A percentile compares a stretch with the other conserved stretches of the same genome.
These are phyloP conservation scores for Helleia helle DNA, from an alignment of 2,888 invertebrate species.

Conservation along the genomic window DNA sequence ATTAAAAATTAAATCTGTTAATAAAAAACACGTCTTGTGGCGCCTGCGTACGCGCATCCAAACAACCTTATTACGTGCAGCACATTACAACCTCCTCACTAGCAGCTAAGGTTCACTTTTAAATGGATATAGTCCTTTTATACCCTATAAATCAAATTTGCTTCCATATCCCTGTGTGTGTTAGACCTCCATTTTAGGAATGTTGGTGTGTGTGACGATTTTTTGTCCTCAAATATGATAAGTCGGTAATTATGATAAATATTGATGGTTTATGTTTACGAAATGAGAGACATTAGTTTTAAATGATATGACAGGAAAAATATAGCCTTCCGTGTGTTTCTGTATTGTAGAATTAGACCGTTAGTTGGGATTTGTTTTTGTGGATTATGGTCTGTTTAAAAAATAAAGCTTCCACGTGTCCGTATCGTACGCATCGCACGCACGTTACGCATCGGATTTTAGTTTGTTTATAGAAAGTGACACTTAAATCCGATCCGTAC, in stretches of 20 bases:
- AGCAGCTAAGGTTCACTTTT: slow-evolving; percentile 27
- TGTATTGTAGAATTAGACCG: too few species aligned
- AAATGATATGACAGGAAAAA: not conserved
- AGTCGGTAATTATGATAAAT: slow-evolving; percentile 8
- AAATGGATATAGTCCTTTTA: slow-evolving; percentile 16
- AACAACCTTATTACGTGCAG: not conserved
- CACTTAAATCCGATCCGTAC: too few species aligned
- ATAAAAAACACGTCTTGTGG: slow-evolving; percentile 57
- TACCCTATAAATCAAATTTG: slow-evolving; percentile 60
- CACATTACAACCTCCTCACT: slow-evolving; percentile 22
- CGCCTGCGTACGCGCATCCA: slow-evolving; percentile 42
- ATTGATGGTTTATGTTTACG: not conserved
- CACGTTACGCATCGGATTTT: too few species aligned
- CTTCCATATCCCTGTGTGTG: slow-evolving; percentile 32
- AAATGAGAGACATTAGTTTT: too few species aligned
- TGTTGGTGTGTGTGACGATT: slow-evolving; percentile 34
- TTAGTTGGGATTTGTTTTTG: not conserved
- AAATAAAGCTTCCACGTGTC: too few species aligned
- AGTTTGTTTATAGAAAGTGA: too few species aligned
- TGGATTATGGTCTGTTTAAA: too few species aligned
- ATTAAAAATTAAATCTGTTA: slow-evolving; percentile 53
- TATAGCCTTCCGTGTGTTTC: not conserved
- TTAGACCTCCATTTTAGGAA: not conserved
- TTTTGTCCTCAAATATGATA: slow-evolving; percentile 4
- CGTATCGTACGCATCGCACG: too few species aligned